Percentiles rank a stretch among this genome's conserved stretches.
Evolutionary conservation across 2,888 invertebrate genomes (phyloP).

Genomic region (Mythimna vitellina): DNA sequence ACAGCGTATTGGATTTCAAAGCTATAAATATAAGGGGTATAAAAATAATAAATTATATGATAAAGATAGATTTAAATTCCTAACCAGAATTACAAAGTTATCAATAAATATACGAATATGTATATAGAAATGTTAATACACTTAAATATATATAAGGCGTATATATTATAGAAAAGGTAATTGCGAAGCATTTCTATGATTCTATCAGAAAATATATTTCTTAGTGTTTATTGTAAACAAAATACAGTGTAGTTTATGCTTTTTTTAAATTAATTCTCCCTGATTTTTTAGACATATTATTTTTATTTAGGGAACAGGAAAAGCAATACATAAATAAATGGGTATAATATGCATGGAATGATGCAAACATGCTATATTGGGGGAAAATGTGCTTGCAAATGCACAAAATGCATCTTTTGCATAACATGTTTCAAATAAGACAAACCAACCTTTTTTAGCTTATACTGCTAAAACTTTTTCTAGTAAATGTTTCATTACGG

Average conservation of each 20-base stretch:
- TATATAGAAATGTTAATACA: not conserved
- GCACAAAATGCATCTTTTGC: constrained; percentile 22
- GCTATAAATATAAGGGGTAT: constrained; percentile 4
- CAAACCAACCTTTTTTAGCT: constrained; percentile 4
- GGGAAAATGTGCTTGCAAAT: constrained; percentile 36
- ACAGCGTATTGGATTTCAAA: constrained; percentile 19
- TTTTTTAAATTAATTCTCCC: not conserved
- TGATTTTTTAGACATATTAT: constrained; percentile 4
- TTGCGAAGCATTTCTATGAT: constrained; percentile 14
- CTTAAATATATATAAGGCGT: too few relatives aligned
- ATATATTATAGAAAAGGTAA: too few relatives aligned
- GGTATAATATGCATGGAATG: constrained; percentile 47
- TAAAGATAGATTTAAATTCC: not conserved
- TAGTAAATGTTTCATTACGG: not conserved
- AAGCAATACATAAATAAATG: constrained; percentile 12
- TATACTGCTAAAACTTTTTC: constrained; percentile 3
- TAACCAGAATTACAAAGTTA: too few relatives aligned
- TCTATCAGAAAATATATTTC: constrained; percentile 1
- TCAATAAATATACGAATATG: not conserved
- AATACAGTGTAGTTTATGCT: constrained; percentile 4
- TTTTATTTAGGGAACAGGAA: constrained; percentile 20
- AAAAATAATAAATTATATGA: not conserved
- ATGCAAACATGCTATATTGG: constrained; percentile 48
- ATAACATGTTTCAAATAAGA: constrained; percentile 19
- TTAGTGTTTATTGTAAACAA: constrained; percentile 7